These are phyloP conservation scores for Tromatobia lineatoria DNA, from an alignment of 2,888 invertebrate species.

Conservation along the genomic window DNA sequence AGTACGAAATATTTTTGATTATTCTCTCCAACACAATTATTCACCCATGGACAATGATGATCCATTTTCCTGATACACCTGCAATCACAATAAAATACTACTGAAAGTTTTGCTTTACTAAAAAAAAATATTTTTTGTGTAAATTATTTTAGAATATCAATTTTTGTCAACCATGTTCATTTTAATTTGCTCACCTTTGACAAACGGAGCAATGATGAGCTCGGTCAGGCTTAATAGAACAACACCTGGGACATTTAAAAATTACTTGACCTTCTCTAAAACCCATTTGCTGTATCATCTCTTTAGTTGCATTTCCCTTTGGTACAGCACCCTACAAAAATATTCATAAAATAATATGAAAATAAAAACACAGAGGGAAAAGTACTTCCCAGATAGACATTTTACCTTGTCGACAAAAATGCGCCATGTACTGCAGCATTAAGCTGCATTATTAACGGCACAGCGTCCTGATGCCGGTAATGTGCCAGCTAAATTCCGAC, in stretches of 20 bases:
- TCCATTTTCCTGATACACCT: slow-evolving; percentile 94
- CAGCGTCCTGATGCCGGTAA: too few species aligned
- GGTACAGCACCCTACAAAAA: slow-evolving; percentile 94
- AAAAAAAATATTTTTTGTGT: not conserved
- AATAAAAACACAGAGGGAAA: slow-evolving; percentile 83
- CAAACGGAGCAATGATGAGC: slow-evolving; percentile 99
- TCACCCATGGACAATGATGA: slow-evolving; percentile 98
- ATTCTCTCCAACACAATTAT: slow-evolving; percentile 99
- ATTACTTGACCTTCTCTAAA: slow-evolving; percentile 96
- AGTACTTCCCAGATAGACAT: too few species aligned
- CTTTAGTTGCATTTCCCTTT: slow-evolving; percentile 97
- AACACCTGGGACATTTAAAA: slow-evolving; percentile 98
- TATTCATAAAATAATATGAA: slow-evolving; percentile 76
- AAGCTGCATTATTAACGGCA: too few species aligned
- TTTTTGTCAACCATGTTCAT: not conserved
- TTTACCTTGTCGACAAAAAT: too few species aligned
- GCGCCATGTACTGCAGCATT: too few species aligned
- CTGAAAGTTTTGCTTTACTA: not conserved
- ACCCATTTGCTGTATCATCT: slow-evolving; percentile 97
- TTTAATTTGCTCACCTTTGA: slow-evolving; percentile 88
- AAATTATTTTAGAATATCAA: not conserved
- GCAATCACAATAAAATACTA: slow-evolving; percentile 76
- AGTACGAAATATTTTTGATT: slow-evolving; percentile 99
- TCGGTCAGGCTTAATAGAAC: slow-evolving; percentile 97
- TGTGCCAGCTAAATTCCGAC: too few species aligned